Base-by-base conservation (phyloP, 2,113 vertebrate species). In the Diadophis punctatus region DNA sequence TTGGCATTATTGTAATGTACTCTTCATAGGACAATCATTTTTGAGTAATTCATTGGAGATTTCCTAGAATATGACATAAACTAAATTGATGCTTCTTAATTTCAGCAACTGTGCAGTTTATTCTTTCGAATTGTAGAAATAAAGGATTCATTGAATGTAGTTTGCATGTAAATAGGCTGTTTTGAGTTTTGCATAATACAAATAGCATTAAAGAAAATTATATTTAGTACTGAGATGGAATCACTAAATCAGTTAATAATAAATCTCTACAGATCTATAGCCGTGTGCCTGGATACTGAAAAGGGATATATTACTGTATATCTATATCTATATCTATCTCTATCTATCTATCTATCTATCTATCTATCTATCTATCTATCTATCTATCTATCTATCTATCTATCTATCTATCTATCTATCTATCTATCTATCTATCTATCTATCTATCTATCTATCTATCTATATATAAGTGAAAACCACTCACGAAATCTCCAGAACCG, bases 171-270 rank as follows among this genome's bases (percentile, higher is more conserved):
- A 86, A 1, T 23, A 92, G 74, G 55, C 90, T 91, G 8, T 1
- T 92, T n/a, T 90, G 91, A 56, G 68, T 48, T 80, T 12, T 34
- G 18, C 52, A 43, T 53, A 91, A 46, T 74, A 74, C 60, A 39
- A 25, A 2, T 34, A 46, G 91, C 43, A 93, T 39, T 89, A 93
- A 91, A 58, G 0, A 0, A 95, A 56, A 56, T 68, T 94, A 30
- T n/a, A 94, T 86, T 86, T 93, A 91, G 93, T 49, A 88, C 3
- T 53, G 14, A 4, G 2, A 16, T 91, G 89, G 18, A 95, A 87
- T 74, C 52, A n/a, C 48, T 89, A 84, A 84, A 58, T 53, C 92
- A 95, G 95, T 94, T 93, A 91, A 92, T 56, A 94, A 74, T 90
- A 87, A 48, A 8, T 60, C 68, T 90, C 18, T 93, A 43, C 8